Evolutionary conservation across 2,113 vertebrate species (phyloP), one percentile per base, ranked within the genome.

Genomic region (Cricetomys ansorgei): DNA sequence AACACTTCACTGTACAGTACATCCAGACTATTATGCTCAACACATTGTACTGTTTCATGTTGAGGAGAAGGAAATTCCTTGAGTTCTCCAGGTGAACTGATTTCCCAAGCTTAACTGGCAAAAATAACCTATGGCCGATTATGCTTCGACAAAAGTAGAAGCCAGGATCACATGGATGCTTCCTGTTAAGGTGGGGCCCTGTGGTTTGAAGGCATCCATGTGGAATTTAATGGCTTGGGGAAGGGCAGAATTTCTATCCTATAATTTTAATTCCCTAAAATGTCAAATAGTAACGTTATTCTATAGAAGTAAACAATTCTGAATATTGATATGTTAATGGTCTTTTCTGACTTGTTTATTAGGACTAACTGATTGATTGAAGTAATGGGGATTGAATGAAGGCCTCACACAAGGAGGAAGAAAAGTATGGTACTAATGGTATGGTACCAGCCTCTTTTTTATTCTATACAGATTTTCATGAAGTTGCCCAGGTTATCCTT

Each of bases 1-100:
- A 97, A 93, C 55, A 86, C 72, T 88, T 93, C 65, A 81, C 94
- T 95, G 92, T 85, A 91, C 93, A 88, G 65, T 34, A 93, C 21
- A 5, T 95, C 45, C n/a, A 59, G 76, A 89, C 81, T 92, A 57
- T 57, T 70, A 94, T 73, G 84, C 13, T 85, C 75, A 86, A 27
- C 69, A 70, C 31, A 40, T 48, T 57, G 59, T 76, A 89, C 69
- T 57, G 53, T 88, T 91, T 93, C 48, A 10, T 91, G 77, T 73
- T 80, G 81, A 95, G n/a, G 65, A 89, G 73, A 72, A 40, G 80
- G 73, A 96, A 43, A 15, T 80, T 93, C 59, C 59, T 89, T 88
- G 69, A 75, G 65, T 87, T 95, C 7, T 70, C 40, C 12, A 76
- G 34, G 29, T 50, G 75, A 94, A 37, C 59, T 55, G 87, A 10